Evolutionary conservation across 2,888 invertebrate genomes (phyloP).

Genomic region (Drosophila siamana): DNA sequence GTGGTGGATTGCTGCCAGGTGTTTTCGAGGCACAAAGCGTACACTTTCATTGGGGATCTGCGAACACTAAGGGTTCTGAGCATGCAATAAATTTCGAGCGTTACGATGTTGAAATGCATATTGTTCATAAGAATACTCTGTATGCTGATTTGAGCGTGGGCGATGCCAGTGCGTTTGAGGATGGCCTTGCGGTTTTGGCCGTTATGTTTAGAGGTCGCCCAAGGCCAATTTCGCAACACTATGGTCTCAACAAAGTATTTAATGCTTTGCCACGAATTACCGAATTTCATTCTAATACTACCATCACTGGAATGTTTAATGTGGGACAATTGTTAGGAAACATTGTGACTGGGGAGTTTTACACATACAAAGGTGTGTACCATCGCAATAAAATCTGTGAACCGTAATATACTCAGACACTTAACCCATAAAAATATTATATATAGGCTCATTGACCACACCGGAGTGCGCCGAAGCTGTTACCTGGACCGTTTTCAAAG

Average conservation of each 20-base stretch:
- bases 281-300: slow-evolving; percentile 50
- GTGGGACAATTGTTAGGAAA: slow-evolving; percentile 69
- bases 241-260: slow-evolving; percentile 66
- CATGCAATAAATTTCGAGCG: slow-evolving; percentile 82
- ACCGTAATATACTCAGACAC: not conserved
- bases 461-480: slow-evolving; percentile 90
- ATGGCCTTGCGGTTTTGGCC: slow-evolving; percentile 88
- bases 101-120: slow-evolving; percentile 88
- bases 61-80: slow-evolving; percentile 89
- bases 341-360: slow-evolving; percentile 68
- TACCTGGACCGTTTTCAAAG: slow-evolving; percentile 89
- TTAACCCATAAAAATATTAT: too few species aligned
- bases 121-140: slow-evolving; percentile 88
- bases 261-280: slow-evolving; percentile 61
- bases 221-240: slow-evolving; percentile 21
- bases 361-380: slow-evolving; percentile 71
- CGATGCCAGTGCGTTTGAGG: slow-evolving; percentile 86
- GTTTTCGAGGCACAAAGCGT: slow-evolving; percentile 71
- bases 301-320: slow-evolving; percentile 50
- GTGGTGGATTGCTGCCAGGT: slow-evolving; percentile 60
- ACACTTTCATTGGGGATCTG: slow-evolving; percentile 90
- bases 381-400: not conserved
- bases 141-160: slow-evolving; percentile 85
- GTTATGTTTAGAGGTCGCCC: slow-evolving; percentile 86
- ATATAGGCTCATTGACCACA: slow-evolving; percentile 89